Evolutionary conservation across 2,888 invertebrate genomes (phyloP), one percentile per base, ranked within the genome.

Genomic region (Proisotoma minuta): DNA sequence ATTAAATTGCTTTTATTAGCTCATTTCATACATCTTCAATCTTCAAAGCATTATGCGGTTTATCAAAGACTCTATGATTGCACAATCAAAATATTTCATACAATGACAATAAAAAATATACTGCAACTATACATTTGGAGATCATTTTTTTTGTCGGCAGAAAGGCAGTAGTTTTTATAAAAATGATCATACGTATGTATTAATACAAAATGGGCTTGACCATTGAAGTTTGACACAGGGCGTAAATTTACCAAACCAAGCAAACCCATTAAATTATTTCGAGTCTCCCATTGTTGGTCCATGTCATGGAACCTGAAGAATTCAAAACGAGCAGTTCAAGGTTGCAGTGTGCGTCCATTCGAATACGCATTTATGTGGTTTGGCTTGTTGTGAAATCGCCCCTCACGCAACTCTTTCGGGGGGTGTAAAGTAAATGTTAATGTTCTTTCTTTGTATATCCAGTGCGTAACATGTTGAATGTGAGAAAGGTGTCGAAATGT

Each of bases 401-500:
- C 34, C 34, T 34, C 34, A 34, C 34, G 34, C 34, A 34, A 34
- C 15, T 10, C 34, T 8, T 10, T 8, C n/a, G 15, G 15, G 34
- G 34, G 34, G 34, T 34, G 34, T 15, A 34, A 34, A 34, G 34
- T 34, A 34, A 34, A 34, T 34, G 34, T 34, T 34, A 34, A 34
- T 34, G 34, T 34, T 34, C 34, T 34, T 15, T 34, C 34, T 34
- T 34, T 15, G 8, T 34, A 15, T 15, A 10, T 8, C 34, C 15
- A 15, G 34, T 34, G 34, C 10, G 5, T 20, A 18, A 18, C 5
- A 10, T 5, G 47, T 5, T n/a, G 52, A 18, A n/a, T n/a, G 29
- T 24, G 26, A 52, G 10, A 18, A 47, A n/a, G 47, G 26, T 52
- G 52, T 24, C 28, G 52, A 52, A 52, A 52, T 52, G 52, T 28